Evolutionary conservation across 2,888 invertebrate species (phyloP), one percentile per base, ranked within the genome.

Genomic region (Drosophila prostipennis): DNA sequence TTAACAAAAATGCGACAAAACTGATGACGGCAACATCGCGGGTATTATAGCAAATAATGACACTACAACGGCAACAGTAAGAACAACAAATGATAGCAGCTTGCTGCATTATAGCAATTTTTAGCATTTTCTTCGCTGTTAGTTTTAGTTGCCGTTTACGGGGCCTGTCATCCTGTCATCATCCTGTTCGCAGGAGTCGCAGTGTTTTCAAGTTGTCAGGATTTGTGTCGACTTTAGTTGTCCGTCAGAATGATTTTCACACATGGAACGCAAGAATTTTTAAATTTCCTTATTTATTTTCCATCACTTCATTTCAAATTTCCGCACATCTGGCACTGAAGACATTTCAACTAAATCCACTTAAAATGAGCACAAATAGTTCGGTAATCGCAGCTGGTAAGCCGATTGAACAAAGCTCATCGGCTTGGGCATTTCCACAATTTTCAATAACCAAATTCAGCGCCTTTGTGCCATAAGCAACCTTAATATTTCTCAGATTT

Each of bases 1-100:
- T 78, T 68, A 70, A 70, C 65, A 60, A 68, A 78, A 85, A 77
- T 80, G 80, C 83, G 80, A 85, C 82, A 82, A 79, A 80, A 82
- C 80, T 85, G 82, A 82, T 81, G 82, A 73, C 70, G 80, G 76
- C 78, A 77, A 74, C 72, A 79, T 76, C 71, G 71, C 72, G 72
- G 63, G 60, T 85, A 72, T 77, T 80, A 85, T 77, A 80, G 60
- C 82, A 80, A 82, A 80, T 78, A 82, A 80, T 82, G 78, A 55
- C 77, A 78, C 72, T 43, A 53, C 60, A 68, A 34, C 53, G 54
- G 43, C 54, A 71, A 43, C 54, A 75, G 43, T 58, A 70, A 39
- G 56, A 48, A 48, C 54, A 65, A 77, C 68, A 84, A 72, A 81
- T 77, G 74, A 81, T 72, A 84, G 76, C 74, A 70, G 69, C 72